Evolutionary conservation across 1,140 invertebrate genomes (phyloP).

Genomic region (Triops cancriformis): DNA sequence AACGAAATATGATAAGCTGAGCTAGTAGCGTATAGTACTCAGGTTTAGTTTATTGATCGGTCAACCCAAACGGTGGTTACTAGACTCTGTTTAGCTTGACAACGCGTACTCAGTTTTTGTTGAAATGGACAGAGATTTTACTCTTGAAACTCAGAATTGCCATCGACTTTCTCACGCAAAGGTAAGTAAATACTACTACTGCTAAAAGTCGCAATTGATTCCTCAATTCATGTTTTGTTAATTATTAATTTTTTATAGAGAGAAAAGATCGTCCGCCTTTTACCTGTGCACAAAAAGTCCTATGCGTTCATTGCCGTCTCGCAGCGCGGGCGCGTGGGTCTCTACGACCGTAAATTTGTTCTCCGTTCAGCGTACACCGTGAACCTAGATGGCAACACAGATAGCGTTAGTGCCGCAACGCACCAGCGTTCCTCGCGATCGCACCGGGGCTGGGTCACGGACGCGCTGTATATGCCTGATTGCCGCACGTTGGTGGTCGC

Average conservation of each 20-base stretch:
- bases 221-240: too few species aligned
- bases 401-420: background rate
- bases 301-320: background rate
- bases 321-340: slow-evolving; percentile 11
- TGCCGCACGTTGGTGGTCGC: slow-evolving; percentile 23
- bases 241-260: background rate
- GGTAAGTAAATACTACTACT: background rate
- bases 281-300: background rate
- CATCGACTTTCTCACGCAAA: background rate
- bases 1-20: too few species aligned
- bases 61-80: background rate
- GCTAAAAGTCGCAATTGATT: too few species aligned
- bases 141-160: background rate
- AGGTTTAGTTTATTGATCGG: background rate
- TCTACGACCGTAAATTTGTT: slow-evolving; percentile 16
- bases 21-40: too few species aligned
- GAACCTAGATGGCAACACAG: background rate
- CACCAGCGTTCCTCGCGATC: background rate
- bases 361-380: background rate
- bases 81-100: background rate
- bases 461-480: slow-evolving; percentile 25
- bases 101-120: background rate
- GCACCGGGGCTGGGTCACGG: slow-evolving; percentile 23
- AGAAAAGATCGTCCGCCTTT: slow-evolving; percentile 14
- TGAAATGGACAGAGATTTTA: background rate